phyloP scores from a whole-genome alignment of 1,140 invertebrate species.

The Trichomalopsis sarcophagae region DNA sequence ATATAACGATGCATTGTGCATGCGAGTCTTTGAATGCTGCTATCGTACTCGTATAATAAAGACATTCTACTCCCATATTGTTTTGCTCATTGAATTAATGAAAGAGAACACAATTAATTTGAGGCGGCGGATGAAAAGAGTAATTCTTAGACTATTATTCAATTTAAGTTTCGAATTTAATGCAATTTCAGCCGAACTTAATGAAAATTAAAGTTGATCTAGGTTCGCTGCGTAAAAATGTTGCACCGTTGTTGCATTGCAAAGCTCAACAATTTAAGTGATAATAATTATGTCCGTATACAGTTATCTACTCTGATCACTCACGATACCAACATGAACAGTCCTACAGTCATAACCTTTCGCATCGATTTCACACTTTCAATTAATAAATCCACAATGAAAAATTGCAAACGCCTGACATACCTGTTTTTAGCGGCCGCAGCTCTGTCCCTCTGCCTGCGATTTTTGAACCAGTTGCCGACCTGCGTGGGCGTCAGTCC shows the following conservation, averaged over 20 bases:
- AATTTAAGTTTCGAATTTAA: constrained; percentile 35
- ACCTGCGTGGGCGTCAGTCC: constrained; percentile 99
- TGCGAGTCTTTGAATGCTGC: background rate
- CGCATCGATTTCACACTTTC: background rate
- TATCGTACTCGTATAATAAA: background rate
- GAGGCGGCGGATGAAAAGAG: constrained; percentile 27
- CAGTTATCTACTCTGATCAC: too few relatives aligned
- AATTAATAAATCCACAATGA: too few relatives aligned
- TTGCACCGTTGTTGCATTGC: too few relatives aligned
- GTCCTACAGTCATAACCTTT: background rate
- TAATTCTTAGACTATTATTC: constrained; percentile 31
- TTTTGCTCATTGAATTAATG: constrained; percentile 11
- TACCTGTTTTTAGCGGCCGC: constrained; percentile 99
- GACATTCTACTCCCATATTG: background rate
- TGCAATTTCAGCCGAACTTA: background rate
- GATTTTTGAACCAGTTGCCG: constrained; percentile 99
- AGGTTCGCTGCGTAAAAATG: too few relatives aligned
- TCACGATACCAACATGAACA: too few relatives aligned
- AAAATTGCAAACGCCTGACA: constrained; percentile 62
- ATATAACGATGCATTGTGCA: background rate
- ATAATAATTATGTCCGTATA: too few relatives aligned
- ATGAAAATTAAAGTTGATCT: constrained; percentile 11
- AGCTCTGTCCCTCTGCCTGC: constrained; percentile 97
- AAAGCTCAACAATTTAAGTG: background rate
- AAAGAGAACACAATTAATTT: constrained; percentile 23